Percentiles rank a stretch among this genome's conserved stretches.
These are phyloP conservation scores for Accipiter cooperii DNA, from an alignment of 2,113 vertebrate genomes.

Conservation along the genomic window DNA sequence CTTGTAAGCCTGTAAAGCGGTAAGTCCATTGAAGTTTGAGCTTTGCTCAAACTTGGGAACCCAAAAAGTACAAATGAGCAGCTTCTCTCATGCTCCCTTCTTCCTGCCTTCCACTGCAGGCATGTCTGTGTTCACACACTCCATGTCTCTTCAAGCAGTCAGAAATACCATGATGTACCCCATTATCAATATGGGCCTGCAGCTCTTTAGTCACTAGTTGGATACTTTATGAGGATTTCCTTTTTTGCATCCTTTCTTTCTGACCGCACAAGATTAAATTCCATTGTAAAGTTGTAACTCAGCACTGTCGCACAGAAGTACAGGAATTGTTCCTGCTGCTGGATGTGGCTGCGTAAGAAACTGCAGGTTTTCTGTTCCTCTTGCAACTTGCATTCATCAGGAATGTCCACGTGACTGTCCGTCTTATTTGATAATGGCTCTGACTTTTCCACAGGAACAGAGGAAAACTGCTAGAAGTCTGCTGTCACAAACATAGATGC, in stretches of 20 bases:
- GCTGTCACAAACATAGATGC: neutral
- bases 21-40: neutral
- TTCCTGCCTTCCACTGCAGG: neutral
- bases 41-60: neutral
- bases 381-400: neutral
- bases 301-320: neutral
- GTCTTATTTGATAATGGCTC: neutral
- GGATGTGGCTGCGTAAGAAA: neutral
- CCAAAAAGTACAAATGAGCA: neutral
- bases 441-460: neutral
- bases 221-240: neutral
- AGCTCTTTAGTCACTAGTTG: neutral
- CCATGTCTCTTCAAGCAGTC: neutral
- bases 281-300: neutral
- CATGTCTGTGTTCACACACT: neutral
- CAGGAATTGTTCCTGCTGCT: neutral
- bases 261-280: neutral
- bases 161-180: neutral
- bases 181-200: neutral
- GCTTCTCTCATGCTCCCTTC: neutral
- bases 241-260: neutral
- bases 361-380: neutral
- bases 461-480: neutral
- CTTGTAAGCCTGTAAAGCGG: neutral
- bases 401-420: neutral